These are phyloP conservation scores for Leucoraja erinaceus DNA, from an alignment of 2,113 vertebrate species.

Conservation along the genomic window DNA sequence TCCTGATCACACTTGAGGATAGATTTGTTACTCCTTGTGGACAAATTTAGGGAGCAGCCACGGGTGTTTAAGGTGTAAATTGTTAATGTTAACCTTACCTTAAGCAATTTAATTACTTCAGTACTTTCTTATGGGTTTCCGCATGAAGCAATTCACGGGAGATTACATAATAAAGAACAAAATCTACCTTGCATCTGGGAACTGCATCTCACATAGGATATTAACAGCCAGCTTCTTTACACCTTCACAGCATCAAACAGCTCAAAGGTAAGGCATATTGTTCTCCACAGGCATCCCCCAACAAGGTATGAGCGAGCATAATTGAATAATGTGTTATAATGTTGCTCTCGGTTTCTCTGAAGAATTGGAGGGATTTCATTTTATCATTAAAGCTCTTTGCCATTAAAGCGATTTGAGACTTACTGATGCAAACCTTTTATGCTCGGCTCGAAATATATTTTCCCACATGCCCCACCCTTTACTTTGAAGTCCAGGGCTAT, in stretches of 20 bases:
- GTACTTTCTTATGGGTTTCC: not conserved
- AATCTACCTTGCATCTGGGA: not conserved
- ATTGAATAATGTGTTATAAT: conserved; percentile 18
- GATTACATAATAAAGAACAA: not conserved
- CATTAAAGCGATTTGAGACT: not conserved
- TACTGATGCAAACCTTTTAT: not conserved
- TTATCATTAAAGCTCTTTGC: not conserved
- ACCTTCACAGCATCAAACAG: not conserved
- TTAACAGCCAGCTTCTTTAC: not conserved
- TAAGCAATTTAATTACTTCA: not conserved
- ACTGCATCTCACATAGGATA: not conserved
- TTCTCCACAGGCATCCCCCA: not conserved
- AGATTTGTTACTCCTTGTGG: not conserved
- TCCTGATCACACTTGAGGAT: too few species aligned
- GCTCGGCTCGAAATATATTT: not conserved
- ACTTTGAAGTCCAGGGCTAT: not conserved
- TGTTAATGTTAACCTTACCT: not conserved
- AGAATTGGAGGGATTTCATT: not conserved
- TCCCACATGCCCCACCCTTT: not conserved
- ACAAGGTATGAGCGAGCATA: not conserved
- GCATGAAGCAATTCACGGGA: not conserved
- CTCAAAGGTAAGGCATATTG: not conserved
- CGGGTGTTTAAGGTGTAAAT: not conserved
- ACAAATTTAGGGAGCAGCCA: not conserved
- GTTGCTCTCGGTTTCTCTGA: not conserved